Percentiles rank a stretch among this genome's conserved stretches.
Conservation (phyloP, 2,113 vertebrate genomes). For the Barnardius zonarius region DNA sequence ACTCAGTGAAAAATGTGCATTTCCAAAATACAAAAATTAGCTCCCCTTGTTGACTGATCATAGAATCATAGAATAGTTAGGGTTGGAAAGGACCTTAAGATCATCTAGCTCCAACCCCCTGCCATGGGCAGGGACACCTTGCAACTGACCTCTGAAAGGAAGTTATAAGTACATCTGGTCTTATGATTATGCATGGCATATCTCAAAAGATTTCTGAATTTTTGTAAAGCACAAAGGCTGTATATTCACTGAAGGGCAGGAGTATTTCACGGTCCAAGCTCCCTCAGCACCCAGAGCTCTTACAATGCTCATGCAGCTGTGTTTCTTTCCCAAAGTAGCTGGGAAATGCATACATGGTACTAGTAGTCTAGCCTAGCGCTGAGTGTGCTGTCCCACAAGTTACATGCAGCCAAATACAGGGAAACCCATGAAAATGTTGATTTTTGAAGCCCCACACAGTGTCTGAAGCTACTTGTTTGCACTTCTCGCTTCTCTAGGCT, state of each 20-base stretch:
- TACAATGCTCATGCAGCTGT: neutral
- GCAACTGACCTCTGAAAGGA: neutral
- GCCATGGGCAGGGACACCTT: no score
- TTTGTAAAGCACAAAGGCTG: neutral
- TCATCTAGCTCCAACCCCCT: no score
- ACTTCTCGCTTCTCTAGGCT: neutral
- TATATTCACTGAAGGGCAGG: neutral
- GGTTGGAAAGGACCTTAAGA: no score
- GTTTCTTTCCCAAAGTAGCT: neutral
- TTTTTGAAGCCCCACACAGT: neutral
- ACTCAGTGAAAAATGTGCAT: neutral
- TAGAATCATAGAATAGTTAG: no score
- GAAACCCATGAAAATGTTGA: neutral
- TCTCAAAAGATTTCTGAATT: neutral
- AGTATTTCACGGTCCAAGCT: neutral
- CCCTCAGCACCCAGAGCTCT: fast-evolving
- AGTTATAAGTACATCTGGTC: neutral
- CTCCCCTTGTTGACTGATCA: neutral
- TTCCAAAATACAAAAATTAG: neutral
- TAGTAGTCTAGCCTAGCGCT: neutral
- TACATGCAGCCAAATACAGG: neutral
- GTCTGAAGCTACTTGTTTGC: neutral
- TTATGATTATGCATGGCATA: neutral
- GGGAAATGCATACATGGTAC: neutral
- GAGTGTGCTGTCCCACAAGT: neutral